Base-by-base conservation (phyloP, 2,888 invertebrate genomes). In the Cynaeus angustus region DNA sequence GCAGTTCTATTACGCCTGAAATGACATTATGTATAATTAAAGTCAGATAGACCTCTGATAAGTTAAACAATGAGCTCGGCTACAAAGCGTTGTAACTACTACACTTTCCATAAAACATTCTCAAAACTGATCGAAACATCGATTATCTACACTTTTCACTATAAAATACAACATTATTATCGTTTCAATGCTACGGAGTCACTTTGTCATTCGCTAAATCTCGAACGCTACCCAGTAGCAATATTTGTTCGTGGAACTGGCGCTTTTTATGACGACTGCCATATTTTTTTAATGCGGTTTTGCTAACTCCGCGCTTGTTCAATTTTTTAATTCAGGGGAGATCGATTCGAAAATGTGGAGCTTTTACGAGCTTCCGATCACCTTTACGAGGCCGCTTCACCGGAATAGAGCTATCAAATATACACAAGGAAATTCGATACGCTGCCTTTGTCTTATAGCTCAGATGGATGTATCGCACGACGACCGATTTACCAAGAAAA, bases 1-100 rank as follows among this genome's bases (percentile, higher is more conserved):
- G 48, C n/a, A 61, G 45, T 50, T 62, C 48, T 38, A 50, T 38
- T 62, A 38, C 61, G 12, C 10, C 10, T 16, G 55, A 55, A 38
- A 48, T 48, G 33, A 53, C 21, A 64, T 53, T 52, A 41, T 52
- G 41, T 43, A 41, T 64, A 64, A 64, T 64, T 64, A 64, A 52
- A 64, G 28, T 53, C 5, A 28, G 64, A 64, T 64, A 64, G 43
- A 41, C 28, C 52, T 38, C 30, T 12, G 52, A 64, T 64, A 64
- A 64, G 52, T 64, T 28, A 53, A 64, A 64, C 64, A 64, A 52
- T 43, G 61, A 46, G 16, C 7, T 37, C 3, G 13, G 13, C 21
- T 21, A 28, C 48, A 26, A 26, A 50, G 26, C 48, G 14, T 14
- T 10, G 45, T 45, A n/a, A n/a, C n/a, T n/a, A n/a, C n/a, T 41